A percentile compares a stretch with the other conserved stretches of the same genome.
phyloP scores from a whole-genome alignment of 2,888 invertebrate species.

The Zeuzera pyrina region DNA sequence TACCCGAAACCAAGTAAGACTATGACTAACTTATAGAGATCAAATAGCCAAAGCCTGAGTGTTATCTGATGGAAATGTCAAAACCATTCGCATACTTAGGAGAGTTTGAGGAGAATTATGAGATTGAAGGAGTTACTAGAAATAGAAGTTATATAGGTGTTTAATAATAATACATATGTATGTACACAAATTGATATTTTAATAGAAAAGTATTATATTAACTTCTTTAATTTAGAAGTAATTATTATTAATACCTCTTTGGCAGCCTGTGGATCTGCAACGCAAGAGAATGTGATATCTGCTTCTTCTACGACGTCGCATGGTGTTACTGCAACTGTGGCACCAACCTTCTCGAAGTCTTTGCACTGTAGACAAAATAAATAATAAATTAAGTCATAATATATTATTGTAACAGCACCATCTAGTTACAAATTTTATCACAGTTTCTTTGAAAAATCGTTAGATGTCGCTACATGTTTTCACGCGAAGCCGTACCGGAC shows the following conservation, averaged over 20 bases:
- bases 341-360: conserved; percentile 90
- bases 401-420: conserved; percentile 22
- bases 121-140: too few species aligned
- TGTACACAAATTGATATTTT: too few species aligned
- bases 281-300: conserved; percentile 96
- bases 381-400: background rate
- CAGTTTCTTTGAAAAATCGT: conserved; percentile 10
- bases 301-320: conserved; percentile 93
- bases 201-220: too few species aligned
- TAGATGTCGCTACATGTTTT: conserved; percentile 45
- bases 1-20: too few species aligned
- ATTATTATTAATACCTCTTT: conserved; percentile 86
- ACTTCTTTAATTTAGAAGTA: too few species aligned
- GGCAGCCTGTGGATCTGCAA: conserved; percentile 93
- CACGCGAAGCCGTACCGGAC: conserved; percentile 10
- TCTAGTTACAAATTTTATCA: conserved; percentile 20
- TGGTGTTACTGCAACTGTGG: conserved; percentile 89
- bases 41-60: too few species aligned
- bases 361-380: conserved; percentile 73
- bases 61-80: too few species aligned
- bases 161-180: too few species aligned
- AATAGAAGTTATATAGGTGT: too few species aligned
- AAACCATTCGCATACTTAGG: too few species aligned
- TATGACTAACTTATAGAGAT: too few species aligned
- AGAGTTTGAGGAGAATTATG: too few species aligned